A percentile compares a stretch with the other conserved stretches of the same genome.
phyloP scores from a whole-genome alignment of 2,797 vertebrate species.

The Furcifer pardalis region DNA sequence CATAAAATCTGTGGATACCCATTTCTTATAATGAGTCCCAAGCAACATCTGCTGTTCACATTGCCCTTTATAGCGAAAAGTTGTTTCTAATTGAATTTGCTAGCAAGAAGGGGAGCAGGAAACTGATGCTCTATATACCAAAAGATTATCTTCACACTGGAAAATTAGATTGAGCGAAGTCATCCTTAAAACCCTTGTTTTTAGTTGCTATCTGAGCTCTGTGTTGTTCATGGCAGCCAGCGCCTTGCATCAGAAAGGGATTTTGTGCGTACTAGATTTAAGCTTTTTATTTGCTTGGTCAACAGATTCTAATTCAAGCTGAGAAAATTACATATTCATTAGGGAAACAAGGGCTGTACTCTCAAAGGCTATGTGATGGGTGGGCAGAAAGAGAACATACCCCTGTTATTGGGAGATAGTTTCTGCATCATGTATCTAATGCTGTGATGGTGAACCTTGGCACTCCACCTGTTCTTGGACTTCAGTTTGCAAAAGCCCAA shows the following conservation, averaged over 20 bases:
- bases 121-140: neutral
- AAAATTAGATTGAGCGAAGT: constrained; percentile 8
- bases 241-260: constrained; percentile 26
- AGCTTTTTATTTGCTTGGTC: constrained; percentile 32
- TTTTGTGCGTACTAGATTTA: constrained; percentile 22
- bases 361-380: neutral
- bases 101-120: neutral
- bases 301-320: constrained; percentile 4
- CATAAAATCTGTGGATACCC: neutral
- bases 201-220: neutral
- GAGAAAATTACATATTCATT: neutral
- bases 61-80: neutral
- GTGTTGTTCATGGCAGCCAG: neutral
- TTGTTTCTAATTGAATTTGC: neutral
- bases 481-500: no score
- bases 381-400: constrained; percentile 10
- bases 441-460: no score
- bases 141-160: neutral
- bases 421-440: neutral
- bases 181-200: neutral
- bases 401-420: neutral
- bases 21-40: neutral
- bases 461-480: no score
- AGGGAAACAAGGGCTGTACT: constrained; percentile 1
- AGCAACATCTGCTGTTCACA: neutral